Percentiles rank a stretch among this genome's conserved stretches.
phyloP scores from a whole-genome alignment of 1,140 invertebrate genomes.

The Eubasilissa regina region DNA sequence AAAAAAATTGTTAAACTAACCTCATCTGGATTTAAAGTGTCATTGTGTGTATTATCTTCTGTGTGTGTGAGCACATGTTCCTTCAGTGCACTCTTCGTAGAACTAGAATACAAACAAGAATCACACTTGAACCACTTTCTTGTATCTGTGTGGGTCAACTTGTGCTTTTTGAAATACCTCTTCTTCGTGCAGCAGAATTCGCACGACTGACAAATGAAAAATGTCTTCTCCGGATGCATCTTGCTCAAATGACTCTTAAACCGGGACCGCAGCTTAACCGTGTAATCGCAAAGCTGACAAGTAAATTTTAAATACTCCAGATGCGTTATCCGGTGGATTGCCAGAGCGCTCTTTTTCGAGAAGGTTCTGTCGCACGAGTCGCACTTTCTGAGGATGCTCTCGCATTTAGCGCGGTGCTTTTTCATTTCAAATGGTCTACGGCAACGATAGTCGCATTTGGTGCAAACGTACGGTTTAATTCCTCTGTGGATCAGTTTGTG shows the following conservation, averaged over 20 bases:
- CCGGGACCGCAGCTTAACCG: not conserved
- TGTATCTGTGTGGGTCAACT: slow-evolving; percentile 7
- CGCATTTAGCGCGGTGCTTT: slow-evolving; percentile 17
- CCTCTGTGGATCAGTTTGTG: slow-evolving; percentile 35
- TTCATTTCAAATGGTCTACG: slow-evolving; percentile 27
- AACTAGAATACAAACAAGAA: slow-evolving; percentile 2
- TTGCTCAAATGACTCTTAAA: slow-evolving; percentile 31
- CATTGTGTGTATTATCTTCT: not conserved
- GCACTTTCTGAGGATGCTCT: not conserved
- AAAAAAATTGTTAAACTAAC: too few relatives aligned
- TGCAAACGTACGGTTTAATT: slow-evolving; percentile 29
- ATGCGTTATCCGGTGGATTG: slow-evolving; percentile 20
- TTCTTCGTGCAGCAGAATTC: slow-evolving; percentile 19
- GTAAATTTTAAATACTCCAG: slow-evolving; percentile 13
- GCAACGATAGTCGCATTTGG: slow-evolving; percentile 27
- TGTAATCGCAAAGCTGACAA: slow-evolving; percentile 13
- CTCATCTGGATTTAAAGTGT: not conserved
- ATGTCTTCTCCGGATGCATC: slow-evolving; percentile 26
- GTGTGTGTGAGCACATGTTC: not conserved
- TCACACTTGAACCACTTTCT: slow-evolving; percentile 31
- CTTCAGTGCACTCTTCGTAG: slow-evolving; percentile 17
- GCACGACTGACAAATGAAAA: slow-evolving; percentile 30
- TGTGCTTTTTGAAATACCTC: not conserved
- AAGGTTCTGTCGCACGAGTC: slow-evolving; percentile 23
- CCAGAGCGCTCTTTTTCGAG: slow-evolving; percentile 3